phyloP scores from a whole-genome alignment of 2,888 invertebrate species.

The Elgonia sp. region DNA sequence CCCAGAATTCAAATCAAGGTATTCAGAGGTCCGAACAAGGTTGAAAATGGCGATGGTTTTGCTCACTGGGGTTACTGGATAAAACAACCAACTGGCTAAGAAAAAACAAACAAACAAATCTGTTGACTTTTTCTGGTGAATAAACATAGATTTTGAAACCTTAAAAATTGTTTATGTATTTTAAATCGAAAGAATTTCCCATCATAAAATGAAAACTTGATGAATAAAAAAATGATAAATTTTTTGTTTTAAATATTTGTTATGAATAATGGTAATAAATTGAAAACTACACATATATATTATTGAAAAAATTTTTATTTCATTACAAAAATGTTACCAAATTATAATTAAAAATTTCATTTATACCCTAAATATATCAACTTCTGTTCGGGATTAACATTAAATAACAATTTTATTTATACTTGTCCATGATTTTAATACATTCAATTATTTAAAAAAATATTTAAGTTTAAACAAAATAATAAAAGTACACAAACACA shows the following conservation, averaged over 20 bases:
- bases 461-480: slow-evolving; percentile 8
- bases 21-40: slow-evolving; percentile 84
- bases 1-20: slow-evolving; percentile 85
- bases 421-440: slow-evolving; percentile 21
- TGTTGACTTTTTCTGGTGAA: too few species aligned
- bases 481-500: slow-evolving; percentile 2
- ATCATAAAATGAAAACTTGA: too few species aligned
- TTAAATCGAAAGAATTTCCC: too few species aligned
- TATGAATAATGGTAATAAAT: neutral
- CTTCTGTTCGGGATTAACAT: slow-evolving; percentile 39
- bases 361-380: slow-evolving; percentile 39
- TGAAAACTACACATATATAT: slow-evolving; percentile 5
- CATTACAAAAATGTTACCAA: too few species aligned
- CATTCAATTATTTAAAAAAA: slow-evolving; percentile 31
- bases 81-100: slow-evolving; percentile 81
- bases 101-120: too few species aligned
- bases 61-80: slow-evolving; percentile 86
- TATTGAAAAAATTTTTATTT: slow-evolving; percentile 4
- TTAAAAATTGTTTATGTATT: too few species aligned
- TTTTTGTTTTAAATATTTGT: too few species aligned
- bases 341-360: too few species aligned
- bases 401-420: slow-evolving; percentile 47
- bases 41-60: slow-evolving; percentile 82
- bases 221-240: too few species aligned
- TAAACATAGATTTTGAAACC: too few species aligned